phyloP scores from a whole-genome alignment of 2,888 invertebrate genomes.

The Clostera curtula region DNA sequence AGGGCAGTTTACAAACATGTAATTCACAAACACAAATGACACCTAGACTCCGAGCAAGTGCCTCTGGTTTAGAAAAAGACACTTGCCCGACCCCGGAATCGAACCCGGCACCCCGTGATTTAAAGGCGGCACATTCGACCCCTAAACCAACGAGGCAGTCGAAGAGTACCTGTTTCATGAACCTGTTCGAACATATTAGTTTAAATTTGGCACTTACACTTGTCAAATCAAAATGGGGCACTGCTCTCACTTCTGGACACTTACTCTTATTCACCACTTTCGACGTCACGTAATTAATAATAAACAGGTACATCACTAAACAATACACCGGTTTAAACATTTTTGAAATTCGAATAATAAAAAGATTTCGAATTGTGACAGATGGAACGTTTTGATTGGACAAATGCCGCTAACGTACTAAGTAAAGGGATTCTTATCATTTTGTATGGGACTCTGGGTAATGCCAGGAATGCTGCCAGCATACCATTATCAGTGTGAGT shows the following conservation, averaged over 20 bases:
- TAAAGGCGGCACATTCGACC: too few species aligned
- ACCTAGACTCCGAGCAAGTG: too few species aligned
- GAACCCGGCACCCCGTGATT: too few species aligned
- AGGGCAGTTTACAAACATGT: too few species aligned
- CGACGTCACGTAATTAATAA: conserved; percentile 22
- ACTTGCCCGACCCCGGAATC: too few species aligned
- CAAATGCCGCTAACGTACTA: conserved; percentile 49
- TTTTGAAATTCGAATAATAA: conserved; percentile 5
- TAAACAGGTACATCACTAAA: conserved; percentile 28
- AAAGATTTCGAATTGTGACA: not conserved
- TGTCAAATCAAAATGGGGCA: conserved; percentile 85
- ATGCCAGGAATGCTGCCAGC: conserved; percentile 51
- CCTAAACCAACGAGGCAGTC: too few species aligned
- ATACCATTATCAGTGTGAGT: conserved; percentile 62
- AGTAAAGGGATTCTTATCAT: conserved; percentile 68
- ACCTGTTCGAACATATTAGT: too few species aligned
- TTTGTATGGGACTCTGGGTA: conserved; percentile 63
- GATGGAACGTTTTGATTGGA: conserved; percentile 40
- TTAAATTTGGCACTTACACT: conserved; percentile 58
- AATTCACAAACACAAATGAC: too few species aligned
- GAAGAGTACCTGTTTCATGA: too few species aligned
- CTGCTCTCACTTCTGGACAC: conserved; percentile 86
- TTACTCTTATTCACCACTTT: conserved; percentile 78
- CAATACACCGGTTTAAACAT: conserved; percentile 27
- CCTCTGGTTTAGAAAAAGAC: too few species aligned